phyloP scores from a whole-genome alignment of 2,797 vertebrate genomes.

The Myotis myotis region DNA sequence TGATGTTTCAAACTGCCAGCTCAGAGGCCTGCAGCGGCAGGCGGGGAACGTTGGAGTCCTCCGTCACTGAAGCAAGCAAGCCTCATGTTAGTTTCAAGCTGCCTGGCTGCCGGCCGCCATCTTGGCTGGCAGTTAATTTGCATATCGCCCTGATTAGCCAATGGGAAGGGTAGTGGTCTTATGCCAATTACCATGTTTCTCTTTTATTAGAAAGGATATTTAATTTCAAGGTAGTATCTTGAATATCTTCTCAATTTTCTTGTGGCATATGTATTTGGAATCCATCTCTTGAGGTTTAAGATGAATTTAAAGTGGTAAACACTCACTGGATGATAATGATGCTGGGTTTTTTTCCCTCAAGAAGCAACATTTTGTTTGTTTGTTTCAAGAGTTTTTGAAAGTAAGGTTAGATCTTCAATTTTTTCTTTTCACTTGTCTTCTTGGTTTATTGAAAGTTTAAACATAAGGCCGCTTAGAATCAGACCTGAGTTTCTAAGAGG shows the following conservation, averaged over 20 bases:
- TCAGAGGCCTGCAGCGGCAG: no score
- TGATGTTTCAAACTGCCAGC: no score
- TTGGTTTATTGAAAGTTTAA: not conserved
- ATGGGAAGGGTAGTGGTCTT: no score
- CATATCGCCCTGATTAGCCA: no score
- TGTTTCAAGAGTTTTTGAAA: not conserved
- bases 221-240: not conserved
- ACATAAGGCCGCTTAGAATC: not conserved
- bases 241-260: not conserved
- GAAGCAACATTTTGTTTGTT: not conserved
- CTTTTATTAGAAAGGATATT: no score
- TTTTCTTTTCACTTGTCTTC: not conserved
- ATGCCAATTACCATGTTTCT: no score
- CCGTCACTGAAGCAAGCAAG: no score
- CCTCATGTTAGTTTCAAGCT: no score
- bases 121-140: no score
- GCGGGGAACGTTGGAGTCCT: no score
- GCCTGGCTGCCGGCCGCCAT: no score
- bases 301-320: not conserved
- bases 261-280: not conserved
- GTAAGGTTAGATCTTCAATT: not conserved
- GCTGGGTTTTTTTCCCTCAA: not conserved
- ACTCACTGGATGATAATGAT: not conserved
- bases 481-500: not conserved
- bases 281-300: not conserved